Evolutionary conservation across 1,140 invertebrate genomes (phyloP).

Genomic region (Lasioglossum baleicum): DNA sequence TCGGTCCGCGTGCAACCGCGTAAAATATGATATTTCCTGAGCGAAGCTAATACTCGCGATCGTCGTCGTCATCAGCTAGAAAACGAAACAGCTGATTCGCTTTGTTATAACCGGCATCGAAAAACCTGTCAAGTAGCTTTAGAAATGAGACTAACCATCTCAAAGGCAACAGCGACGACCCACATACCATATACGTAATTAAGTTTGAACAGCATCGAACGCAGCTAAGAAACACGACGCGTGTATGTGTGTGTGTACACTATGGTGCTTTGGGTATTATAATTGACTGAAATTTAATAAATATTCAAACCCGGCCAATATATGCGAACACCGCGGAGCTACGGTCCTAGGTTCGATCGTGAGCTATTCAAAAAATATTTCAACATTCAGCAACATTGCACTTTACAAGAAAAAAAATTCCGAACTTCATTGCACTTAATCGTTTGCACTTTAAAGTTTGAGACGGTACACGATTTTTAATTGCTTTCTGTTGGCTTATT

Average conservation of each 20-base stretch:
- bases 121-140: slow-evolving; percentile 31
- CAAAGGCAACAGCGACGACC: slow-evolving; percentile 6
- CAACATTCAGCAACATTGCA: too few relatives aligned
- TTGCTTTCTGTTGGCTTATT: too few relatives aligned
- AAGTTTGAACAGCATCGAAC: slow-evolving; percentile 19
- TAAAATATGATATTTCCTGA: too few relatives aligned
- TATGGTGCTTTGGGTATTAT: not conserved
- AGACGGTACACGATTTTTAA: too few relatives aligned
- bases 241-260: not conserved
- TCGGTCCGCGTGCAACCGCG: not conserved
- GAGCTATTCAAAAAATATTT: not conserved
- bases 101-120: not conserved
- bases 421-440: too few relatives aligned
- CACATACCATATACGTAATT: slow-evolving; percentile 31
- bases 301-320: not conserved
- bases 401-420: too few relatives aligned
- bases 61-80: not conserved
- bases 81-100: slow-evolving; percentile 24
- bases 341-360: not conserved
- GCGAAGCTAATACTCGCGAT: not conserved
- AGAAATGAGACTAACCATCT: slow-evolving; percentile 17
- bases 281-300: slow-evolving; percentile 26
- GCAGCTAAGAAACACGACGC: not conserved
- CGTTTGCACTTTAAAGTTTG: too few relatives aligned
- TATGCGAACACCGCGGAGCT: not conserved